Evolutionary conservation across 2,113 vertebrate species (phyloP).

Genomic region (Onychostruthus taczanowskii): DNA sequence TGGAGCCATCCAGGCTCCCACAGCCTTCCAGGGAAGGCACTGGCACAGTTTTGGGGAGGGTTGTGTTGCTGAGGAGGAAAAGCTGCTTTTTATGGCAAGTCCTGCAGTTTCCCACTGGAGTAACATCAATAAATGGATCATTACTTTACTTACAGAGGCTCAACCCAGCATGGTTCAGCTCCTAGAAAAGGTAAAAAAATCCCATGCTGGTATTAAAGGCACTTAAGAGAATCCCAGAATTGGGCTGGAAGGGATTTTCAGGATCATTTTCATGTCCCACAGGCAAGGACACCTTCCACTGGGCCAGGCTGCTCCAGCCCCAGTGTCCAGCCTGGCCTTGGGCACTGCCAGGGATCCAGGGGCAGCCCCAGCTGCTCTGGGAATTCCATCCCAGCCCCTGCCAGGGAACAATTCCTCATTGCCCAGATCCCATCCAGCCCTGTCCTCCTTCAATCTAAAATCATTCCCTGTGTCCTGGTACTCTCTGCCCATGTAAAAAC

Average conservation of each 20-base stretch:
- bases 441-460: not conserved
- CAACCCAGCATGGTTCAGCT: not conserved
- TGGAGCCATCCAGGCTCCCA: not conserved
- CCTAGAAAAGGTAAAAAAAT: not conserved
- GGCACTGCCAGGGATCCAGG: not conserved
- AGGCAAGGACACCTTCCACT: not conserved
- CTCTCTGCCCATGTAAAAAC: not conserved
- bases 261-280: not conserved
- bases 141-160: not conserved
- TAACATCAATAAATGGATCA: not conserved
- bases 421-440: fast-evolving
- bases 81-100: not conserved
- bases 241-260: not conserved
- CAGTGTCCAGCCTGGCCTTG: not conserved
- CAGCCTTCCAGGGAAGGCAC: not conserved
- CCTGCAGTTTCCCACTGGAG: not conserved
- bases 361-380: not conserved
- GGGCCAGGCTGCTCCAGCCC: not conserved
- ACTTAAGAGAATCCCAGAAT: not conserved
- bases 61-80: not conserved
- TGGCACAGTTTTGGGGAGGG: not conserved
- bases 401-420: not conserved
- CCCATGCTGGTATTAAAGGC: not conserved
- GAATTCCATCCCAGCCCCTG: not conserved
- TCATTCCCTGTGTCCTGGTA: not conserved